Conservation (phyloP, 2,888 invertebrate species). For the Troilus luridus region DNA sequence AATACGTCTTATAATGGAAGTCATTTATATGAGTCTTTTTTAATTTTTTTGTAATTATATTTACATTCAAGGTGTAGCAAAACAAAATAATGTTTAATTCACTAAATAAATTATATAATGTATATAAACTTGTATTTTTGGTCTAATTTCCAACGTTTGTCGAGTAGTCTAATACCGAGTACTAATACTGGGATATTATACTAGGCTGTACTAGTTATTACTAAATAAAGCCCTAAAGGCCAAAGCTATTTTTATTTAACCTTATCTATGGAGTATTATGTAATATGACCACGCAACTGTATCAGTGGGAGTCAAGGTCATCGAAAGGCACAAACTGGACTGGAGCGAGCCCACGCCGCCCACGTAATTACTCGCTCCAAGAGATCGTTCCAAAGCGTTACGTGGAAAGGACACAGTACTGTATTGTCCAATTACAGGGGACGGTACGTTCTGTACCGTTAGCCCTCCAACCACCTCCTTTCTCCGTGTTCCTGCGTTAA, state of each 20-base stretch:
- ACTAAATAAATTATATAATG: too few species aligned
- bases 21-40: too few species aligned
- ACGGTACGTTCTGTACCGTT: conserved; percentile 9
- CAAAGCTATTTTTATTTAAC: neutral
- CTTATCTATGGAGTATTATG: neutral
- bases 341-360: neutral
- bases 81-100: too few species aligned
- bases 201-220: neutral
- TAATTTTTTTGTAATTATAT: too few species aligned
- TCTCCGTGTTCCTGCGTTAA: conserved; percentile 14
- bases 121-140: too few species aligned
- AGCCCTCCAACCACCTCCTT: neutral
- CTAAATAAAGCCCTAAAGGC: neutral
- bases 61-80: too few species aligned
- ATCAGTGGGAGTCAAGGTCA: neutral
- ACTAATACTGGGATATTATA: too few species aligned
- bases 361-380: neutral
- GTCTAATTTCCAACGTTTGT: too few species aligned
- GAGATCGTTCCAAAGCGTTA: neutral
- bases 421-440: conserved; percentile 9
- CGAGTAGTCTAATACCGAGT: too few species aligned
- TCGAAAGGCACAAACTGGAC: neutral
- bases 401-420: conserved; percentile 23
- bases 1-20: too few species aligned
- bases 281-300: neutral